phyloP scores from a whole-genome alignment of 2,113 vertebrate species.

The Eudyptes chrysolophus region DNA sequence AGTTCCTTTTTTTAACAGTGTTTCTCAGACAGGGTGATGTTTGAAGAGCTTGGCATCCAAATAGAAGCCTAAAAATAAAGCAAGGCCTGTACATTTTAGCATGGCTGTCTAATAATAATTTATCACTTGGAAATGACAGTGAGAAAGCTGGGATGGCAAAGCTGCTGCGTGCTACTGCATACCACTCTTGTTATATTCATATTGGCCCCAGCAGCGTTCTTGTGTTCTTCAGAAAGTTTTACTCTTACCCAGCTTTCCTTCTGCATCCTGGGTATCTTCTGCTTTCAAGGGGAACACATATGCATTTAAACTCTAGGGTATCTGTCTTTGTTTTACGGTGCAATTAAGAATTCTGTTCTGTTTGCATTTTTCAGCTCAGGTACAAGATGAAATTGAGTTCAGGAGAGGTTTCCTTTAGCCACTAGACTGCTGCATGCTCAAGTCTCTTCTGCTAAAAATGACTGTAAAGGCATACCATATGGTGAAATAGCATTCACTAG shows the following conservation, averaged over 20 bases:
- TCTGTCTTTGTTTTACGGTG: not conserved
- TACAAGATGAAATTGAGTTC: not conserved
- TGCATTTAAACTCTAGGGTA: not conserved
- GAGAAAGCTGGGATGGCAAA: not conserved
- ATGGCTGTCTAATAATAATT: not conserved
- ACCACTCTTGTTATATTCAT: not conserved
- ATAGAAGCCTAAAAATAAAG: constrained; percentile 19
- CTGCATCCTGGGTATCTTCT: not conserved
- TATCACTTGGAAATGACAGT: not conserved
- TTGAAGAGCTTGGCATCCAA: not conserved
- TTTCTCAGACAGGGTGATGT: not conserved
- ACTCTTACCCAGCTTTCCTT: not conserved
- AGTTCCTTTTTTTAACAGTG: not conserved
- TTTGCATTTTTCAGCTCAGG: not conserved
- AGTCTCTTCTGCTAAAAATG: not conserved
- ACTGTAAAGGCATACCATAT: not conserved
- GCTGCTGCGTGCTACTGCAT: not conserved
- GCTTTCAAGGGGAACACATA: not conserved
- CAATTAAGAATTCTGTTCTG: not conserved
- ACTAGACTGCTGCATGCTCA: not conserved
- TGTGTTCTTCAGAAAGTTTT: not conserved
- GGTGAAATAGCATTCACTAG: not conserved
- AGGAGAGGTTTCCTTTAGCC: not conserved
- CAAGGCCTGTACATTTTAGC: not conserved
- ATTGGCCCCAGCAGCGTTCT: not conserved